Evolutionary conservation across 1,140 invertebrate genomes (phyloP), one percentile per base, ranked within the genome.

Genomic region (Pseudomyrmex concolor): DNA sequence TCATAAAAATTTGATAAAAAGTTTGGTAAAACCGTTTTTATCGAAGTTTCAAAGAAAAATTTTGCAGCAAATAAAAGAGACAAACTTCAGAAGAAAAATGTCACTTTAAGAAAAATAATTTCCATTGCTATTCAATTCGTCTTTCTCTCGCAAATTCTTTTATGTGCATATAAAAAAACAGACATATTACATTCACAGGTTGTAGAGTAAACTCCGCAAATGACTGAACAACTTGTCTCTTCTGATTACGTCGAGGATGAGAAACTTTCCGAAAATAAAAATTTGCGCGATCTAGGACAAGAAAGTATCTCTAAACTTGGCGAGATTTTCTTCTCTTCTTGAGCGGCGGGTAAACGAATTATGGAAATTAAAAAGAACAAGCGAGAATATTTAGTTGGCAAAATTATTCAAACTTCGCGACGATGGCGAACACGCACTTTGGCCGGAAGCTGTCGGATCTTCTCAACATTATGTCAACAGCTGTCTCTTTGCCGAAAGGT

Each of bases 321-420:
- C 62, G 48, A 59, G 67, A 81, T 85, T 87, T 50, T n/a, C 62
- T 50, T 34, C 57, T 67, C 22, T 66, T 68, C 54, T 34, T 60
- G 86, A 55, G 72, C 60, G 81, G 50, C 67, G 51, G 64, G 43
- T 63, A 80, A 86, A 87, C 68, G 86, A 87, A 71, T 88, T 87
- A 88, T 87, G 86, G 85, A 88, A 88, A 87, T 88, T 84, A 87
- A 73, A 84, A 54, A 63, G 68, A 74, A 84, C 81, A 81, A 70
- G 34, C 51, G 62, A 48, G 68, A 80, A 78, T 87, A 86, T 83
- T 67, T 76, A 63, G 59, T 81, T 66, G 62, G 73, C 34, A 73
- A 66, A 88, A 88, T 88, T 88, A 88, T 74, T 67, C 74, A 57
- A 81, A 87, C 70, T 84, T 76, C 43, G 43, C 57, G 68, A 5